These are phyloP conservation scores for Elephantulus edwardii DNA, from an alignment of 2,113 vertebrate species.

Conservation along the genomic window DNA sequence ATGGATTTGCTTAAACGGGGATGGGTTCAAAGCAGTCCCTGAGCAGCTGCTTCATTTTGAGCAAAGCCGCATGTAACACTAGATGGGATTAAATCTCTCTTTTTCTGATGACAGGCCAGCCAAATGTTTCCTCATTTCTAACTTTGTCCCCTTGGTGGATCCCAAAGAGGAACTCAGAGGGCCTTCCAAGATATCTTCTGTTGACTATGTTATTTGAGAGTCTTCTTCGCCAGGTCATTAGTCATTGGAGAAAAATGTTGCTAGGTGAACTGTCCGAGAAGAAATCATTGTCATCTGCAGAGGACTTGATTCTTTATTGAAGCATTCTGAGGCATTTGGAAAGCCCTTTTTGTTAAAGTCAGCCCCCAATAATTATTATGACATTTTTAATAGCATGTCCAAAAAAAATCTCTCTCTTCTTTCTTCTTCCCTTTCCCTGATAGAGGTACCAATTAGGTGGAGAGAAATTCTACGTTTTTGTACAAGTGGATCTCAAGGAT, in stretches of 20 bases:
- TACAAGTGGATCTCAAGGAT: constrained; percentile 14
- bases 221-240: constrained; percentile 38
- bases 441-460: constrained; percentile 14
- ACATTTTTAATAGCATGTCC: constrained; percentile 34
- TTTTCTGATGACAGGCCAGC: constrained; percentile 62
- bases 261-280: constrained; percentile 58
- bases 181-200: constrained; percentile 62
- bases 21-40: constrained; percentile 4
- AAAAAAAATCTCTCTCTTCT: neutral
- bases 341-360: constrained; percentile 4
- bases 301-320: constrained; percentile 43
- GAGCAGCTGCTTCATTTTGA: constrained; percentile 74
- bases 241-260: constrained; percentile 53
- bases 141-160: constrained; percentile 63
- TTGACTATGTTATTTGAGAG: constrained; percentile 4
- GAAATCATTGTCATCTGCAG: constrained; percentile 47
- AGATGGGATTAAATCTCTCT: constrained; percentile 63
- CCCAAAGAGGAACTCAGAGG: constrained; percentile 51
- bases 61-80: constrained; percentile 65
- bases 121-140: constrained; percentile 74
- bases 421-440: neutral
- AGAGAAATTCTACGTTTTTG: constrained; percentile 23
- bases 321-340: neutral
- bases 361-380: constrained; percentile 31
- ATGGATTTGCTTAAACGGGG: constrained; percentile 24